Evolutionary conservation across 2,797 vertebrate species (phyloP), one percentile per base, ranked within the genome.

Genomic region (Danio jaintianensis): DNA sequence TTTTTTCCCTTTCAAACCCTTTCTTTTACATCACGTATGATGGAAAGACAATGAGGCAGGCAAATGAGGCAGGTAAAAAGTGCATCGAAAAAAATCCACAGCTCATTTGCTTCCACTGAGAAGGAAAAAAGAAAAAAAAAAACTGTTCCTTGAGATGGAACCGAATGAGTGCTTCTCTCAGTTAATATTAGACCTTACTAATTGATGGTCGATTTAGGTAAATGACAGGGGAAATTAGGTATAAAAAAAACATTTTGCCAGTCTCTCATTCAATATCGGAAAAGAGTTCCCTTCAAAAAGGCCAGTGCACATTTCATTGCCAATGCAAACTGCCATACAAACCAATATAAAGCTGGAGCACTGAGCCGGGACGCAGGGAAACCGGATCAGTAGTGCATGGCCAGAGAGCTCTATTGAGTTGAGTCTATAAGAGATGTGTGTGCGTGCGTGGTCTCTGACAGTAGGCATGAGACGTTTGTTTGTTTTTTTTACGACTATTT

Each of bases 11-110:
- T 61, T 16, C 48, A 9, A 62, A 12, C 22, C 18, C 29, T 97
- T 85, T 98, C 67, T 99, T 97, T 83, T 16, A 47, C 56, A 78
- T 48, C 59, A 69, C 13, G 5, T 15, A 66, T 62, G 61, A 67
- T 36, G 53, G 38, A 76, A 59, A 79, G 62, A 70, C 29, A 45
- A 66, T 59, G 16, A 58, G 78, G 38, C 62, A 53, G 56, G 59
- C 29, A 67, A 52, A 66, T 42, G 74, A 72, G 73, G 18, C 55
- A 52, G 56, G 52, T 47, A 73, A 68, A 79, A 71, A 79, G 18
- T 63, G 42, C 16, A 47, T 0, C 3, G 38, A 68, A 70, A 76
- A 69, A 50, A 52, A 29, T 11, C 38, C 78, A 80, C 69, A 73
- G 69, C 61, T 73, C 52, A 73, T 73, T 73, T 73, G 50, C 42